Evolutionary conservation across 35 echinoderm and acorn worm species (phyloP), one percentile per base, ranked within the genome.

Genomic region (Lytechinus variegatus): DNA sequence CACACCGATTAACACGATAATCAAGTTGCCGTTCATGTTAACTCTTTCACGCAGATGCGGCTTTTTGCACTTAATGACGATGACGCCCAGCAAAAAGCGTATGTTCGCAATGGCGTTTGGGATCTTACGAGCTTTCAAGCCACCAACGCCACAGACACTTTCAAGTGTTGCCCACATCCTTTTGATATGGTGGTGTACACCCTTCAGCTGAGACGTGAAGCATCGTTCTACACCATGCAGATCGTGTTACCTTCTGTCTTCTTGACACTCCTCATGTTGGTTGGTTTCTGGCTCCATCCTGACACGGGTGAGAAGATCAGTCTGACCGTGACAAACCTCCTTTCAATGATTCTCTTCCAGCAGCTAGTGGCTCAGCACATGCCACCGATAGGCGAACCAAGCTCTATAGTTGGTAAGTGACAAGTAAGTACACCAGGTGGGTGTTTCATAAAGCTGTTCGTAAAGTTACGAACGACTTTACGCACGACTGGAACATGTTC

Each of bases 371-470:
- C 88, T 24, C 87, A 52, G 16, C 93, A 24, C 71, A 94, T 95
- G 95, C 96, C 96, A 52, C 95, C 27, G 10, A 95, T 54, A 28
- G 96, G 94, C 10, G 89, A 95, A 6, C 89, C 91, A 14, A 28
- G 58, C 4, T 94, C 96, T 10, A 95, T 97, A 12, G 56, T 97
- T 29, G 96, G 96, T 95, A 19, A 79, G 66, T 79, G 0, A 86
- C 33, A 44, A 44, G 1, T 44, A 44, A 44, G 1, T 44, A 44
- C 33, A 44, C 33, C 33, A 44, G 33, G 33, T 44, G 33, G 33
- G 33, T 44, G 33, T 44, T 44, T 44, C 33, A 44, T 44, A 44
- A 44, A 44, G 33, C 33, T 44, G 33, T 44, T 44, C 33, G 33
- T 44, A 44, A 44, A 44, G 33, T 44, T 44, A 44, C 0, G 33